phyloP scores from a whole-genome alignment of 30 jellyfish, hydroid and myxozoan genomes.

The Cassiopea xamachana region DNA sequence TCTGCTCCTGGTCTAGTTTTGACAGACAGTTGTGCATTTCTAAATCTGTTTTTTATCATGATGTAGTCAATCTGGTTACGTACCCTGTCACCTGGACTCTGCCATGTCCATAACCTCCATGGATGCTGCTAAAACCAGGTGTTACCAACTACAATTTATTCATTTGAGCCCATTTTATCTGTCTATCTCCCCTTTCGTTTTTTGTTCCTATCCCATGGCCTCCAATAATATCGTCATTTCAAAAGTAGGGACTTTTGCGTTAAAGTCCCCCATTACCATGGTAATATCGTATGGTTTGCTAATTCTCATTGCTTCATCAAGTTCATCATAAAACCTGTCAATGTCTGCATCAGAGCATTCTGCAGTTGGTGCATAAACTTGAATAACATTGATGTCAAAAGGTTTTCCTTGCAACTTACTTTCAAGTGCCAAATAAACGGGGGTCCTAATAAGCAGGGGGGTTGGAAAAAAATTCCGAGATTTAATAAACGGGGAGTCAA shows the following conservation, averaged over 20 bases:
- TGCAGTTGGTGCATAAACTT: slow-evolving; percentile 51
- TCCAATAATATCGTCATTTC: slow-evolving; percentile 4
- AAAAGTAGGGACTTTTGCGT: slow-evolving; percentile 27
- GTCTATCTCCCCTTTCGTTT: slow-evolving; percentile 45
- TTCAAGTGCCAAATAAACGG: too few species aligned
- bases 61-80: slow-evolving; percentile 36
- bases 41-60: slow-evolving; percentile 5
- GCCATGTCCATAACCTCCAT: slow-evolving; percentile 51
- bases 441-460: too few species aligned
- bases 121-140: slow-evolving; percentile 37
- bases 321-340: not conserved
- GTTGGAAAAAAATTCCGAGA: too few species aligned
- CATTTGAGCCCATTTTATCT: slow-evolving; percentile 27
- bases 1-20: slow-evolving; percentile 60
- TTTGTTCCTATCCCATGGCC: slow-evolving; percentile 24
- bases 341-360: slow-evolving; percentile 13
- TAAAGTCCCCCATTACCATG: slow-evolving; percentile 36
- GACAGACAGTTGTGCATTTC: not conserved
- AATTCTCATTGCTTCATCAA: slow-evolving; percentile 13
- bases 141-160: slow-evolving; percentile 9
- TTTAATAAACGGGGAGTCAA: too few species aligned
- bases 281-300: not conserved
- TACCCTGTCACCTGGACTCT: slow-evolving; percentile 32
- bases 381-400: slow-evolving; percentile 2
- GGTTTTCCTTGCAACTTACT: slow-evolving; percentile 20